Evolutionary conservation across 2,888 invertebrate species (phyloP).

Genomic region (Mesorhabditis belari): DNA sequence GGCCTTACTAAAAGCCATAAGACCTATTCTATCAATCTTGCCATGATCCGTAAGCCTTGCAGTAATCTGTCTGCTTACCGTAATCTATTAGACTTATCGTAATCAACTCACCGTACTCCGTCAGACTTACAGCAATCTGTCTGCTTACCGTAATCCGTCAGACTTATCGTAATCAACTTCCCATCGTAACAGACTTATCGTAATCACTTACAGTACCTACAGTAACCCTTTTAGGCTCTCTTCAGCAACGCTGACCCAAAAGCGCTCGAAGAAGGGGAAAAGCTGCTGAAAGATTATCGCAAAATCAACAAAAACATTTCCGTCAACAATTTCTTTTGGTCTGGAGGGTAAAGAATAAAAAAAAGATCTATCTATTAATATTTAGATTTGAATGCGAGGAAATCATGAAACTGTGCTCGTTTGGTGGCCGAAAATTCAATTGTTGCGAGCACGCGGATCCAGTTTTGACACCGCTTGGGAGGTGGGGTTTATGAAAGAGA

Average conservation of each 20-base stretch:
- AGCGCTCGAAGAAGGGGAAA: background rate
- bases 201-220: background rate
- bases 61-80: too few species aligned
- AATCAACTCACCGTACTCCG: too few species aligned
- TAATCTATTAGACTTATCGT: too few species aligned
- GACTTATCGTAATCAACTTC: too few species aligned
- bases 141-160: too few species aligned
- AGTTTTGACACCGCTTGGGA: slow-evolving; percentile 41
- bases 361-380: background rate
- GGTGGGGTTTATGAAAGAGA: too few species aligned
- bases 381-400: slow-evolving; percentile 29
- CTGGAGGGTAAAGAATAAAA: background rate
- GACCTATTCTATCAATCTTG: too few species aligned
- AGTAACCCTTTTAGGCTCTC: background rate
- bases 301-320: background rate
- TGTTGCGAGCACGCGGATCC: slow-evolving; percentile 38
- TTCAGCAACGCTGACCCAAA: background rate
- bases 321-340: background rate
- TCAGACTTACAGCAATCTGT: too few species aligned
- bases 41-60: too few species aligned
- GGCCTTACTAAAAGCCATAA: too few species aligned
- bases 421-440: slow-evolving; percentile 34
- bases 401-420: slow-evolving; percentile 32
- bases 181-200: too few species aligned
- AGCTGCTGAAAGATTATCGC: background rate